Evolutionary conservation across 1,140 invertebrate genomes (phyloP), one percentile per base, ranked within the genome.

Genomic region (Dendroctonus valens): DNA sequence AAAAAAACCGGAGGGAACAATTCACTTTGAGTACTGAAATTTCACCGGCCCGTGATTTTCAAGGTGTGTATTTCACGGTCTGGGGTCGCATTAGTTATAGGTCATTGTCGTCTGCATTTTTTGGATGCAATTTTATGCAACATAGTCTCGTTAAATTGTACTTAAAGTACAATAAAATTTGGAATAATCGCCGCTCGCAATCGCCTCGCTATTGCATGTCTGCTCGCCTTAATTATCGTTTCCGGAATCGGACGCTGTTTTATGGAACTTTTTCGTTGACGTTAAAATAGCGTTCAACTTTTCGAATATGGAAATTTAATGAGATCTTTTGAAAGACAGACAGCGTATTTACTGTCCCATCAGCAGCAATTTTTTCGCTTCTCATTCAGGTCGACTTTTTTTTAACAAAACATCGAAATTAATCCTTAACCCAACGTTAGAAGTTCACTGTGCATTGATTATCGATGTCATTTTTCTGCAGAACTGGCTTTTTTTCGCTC

Each of bases 61-160:
- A 49, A 59, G 58, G 58, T 49, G 70, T 73, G 69, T 66, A 73
- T 70, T 73, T 73, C 72, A 73, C 69, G 72, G 70, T 73, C 68
- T 70, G 66, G 67, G 57, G 64, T 69, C 67, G 68, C 61, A 61
- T 71, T 72, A 69, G 70, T 72, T 72, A 69, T 69, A 67, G 70
- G 72, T 69, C 72, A 69, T 74, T 71, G 73, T 74, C 71, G 71
- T 72, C 68, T 68, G 67, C 66, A 44, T 59, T 62, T 73, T 72
- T 72, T 69, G 67, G 41, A 66, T 65, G 71, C 71, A 74, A 74
- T 74, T 74, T 74, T 74, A 73, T 74, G 73, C 73, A 74, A 74
- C 65, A 69, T 72, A 65, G 71, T 74, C 65, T 73, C 63, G 59
- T 72, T 72, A 73, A 74, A 74, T 74, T 74, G 69, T 59, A 73